These are phyloP conservation scores for Lepus oiostolus DNA, from an alignment of 2,797 vertebrate species.

Conservation along the genomic window DNA sequence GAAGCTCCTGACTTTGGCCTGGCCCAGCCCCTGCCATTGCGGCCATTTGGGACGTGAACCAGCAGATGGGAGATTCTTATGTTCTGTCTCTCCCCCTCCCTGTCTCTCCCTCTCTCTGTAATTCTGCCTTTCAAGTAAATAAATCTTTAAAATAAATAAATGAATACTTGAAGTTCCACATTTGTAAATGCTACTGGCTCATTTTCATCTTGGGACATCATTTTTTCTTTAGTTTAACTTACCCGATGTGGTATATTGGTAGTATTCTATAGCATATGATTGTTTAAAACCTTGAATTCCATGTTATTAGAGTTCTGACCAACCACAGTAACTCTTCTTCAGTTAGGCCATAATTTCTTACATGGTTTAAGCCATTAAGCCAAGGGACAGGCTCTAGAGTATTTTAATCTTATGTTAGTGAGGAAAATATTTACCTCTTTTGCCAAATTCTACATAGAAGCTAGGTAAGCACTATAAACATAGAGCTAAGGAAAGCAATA, in stretches of 20 bases:
- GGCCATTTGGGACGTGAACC: too few relatives aligned
- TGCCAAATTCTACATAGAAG: constrained; percentile 13
- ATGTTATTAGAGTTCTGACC: neutral
- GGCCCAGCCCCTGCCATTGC: too few relatives aligned
- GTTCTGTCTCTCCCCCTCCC: too few relatives aligned
- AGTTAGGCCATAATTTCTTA: neutral
- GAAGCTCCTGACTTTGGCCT: too few relatives aligned
- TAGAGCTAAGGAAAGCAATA: neutral
- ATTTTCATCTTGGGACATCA: neutral
- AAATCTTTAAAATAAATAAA: too few relatives aligned
- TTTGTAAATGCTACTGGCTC: neutral
- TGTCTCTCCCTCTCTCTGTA: too few relatives aligned
- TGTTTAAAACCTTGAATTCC: constrained; percentile 10
- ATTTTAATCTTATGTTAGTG: constrained; percentile 37
- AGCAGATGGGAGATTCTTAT: too few relatives aligned
- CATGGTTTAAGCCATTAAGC: constrained; percentile 57
- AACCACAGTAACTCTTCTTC: neutral
- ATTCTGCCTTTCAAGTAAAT: too few relatives aligned
- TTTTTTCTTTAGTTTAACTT: neutral
- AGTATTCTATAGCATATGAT: neutral
- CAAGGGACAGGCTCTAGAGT: neutral
- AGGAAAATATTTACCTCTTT: constrained; percentile 39
- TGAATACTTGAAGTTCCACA: neutral
- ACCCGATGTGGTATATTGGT: neutral
- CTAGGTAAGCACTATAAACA: constrained; percentile 9